Conservation (phyloP, 2,113 vertebrate species). For the Gymnobelideus leadbeateri region DNA sequence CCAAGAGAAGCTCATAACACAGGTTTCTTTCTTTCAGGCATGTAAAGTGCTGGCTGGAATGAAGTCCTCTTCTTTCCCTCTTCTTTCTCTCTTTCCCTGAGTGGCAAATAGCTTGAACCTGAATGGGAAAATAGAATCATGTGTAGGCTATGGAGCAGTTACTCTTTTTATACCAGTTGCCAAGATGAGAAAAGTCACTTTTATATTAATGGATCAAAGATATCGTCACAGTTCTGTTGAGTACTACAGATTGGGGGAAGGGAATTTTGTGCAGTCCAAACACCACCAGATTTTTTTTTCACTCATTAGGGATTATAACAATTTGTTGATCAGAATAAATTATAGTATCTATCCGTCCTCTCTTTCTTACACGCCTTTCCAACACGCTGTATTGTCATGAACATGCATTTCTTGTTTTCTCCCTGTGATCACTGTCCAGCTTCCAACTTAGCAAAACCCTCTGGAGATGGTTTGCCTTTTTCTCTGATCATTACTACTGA, state of each 20-base stretch:
- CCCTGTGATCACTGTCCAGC: conserved; percentile 56
- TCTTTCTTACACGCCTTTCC: conserved; percentile 61
- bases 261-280: conserved; percentile 42
- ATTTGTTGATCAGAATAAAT: conserved; percentile 55
- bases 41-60: background rate
- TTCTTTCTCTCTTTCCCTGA: background rate
- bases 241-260: conserved; percentile 44
- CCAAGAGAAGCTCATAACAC: background rate
- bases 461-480: conserved; percentile 59
- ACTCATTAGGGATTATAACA: conserved; percentile 56
- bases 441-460: conserved; percentile 66
- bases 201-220: background rate
- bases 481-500: conserved; percentile 55
- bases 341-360: conserved; percentile 50
- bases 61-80: background rate
- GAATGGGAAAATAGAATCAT: background rate
- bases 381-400: conserved; percentile 47
- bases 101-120: background rate
- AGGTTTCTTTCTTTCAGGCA: background rate
- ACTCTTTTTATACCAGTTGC: background rate
- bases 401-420: conserved; percentile 53
- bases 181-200: background rate
- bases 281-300: conserved; percentile 58
- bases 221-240: conserved; percentile 15
- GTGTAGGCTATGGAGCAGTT: background rate